Percentiles rank a stretch among this genome's conserved stretches.
These are phyloP conservation scores for Guaruba guarouba DNA, from an alignment of 2,113 vertebrate species.

Conservation along the genomic window DNA sequence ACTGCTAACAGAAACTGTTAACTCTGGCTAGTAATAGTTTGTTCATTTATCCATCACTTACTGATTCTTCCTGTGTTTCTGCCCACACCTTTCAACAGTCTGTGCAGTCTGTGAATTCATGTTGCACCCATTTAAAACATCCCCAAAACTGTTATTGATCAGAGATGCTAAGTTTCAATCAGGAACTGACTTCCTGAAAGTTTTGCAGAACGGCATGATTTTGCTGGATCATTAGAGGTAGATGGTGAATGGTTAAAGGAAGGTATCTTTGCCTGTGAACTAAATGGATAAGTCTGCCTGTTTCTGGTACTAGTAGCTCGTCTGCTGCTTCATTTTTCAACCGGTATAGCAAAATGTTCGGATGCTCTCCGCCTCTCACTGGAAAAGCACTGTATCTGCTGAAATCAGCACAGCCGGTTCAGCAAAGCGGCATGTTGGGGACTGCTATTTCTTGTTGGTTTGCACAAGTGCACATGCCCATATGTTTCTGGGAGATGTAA, in stretches of 20 bases:
- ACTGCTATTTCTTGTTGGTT: conserved; percentile 45
- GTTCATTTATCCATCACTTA: not conserved
- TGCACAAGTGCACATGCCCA: conserved; percentile 61
- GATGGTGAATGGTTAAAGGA: not conserved
- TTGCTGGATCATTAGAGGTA: not conserved
- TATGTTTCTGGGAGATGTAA: conserved; percentile 70
- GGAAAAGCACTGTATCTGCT: not conserved
- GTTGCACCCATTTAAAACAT: not conserved
- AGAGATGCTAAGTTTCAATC: not conserved
- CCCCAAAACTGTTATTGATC: not conserved
- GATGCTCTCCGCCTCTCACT: not conserved
- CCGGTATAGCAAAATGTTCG: not conserved
- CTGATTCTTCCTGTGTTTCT: not conserved
- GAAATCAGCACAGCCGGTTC: conserved; percentile 7
- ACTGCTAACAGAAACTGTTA: conserved; percentile 72
- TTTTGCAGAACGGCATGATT: not conserved
- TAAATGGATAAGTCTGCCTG: not conserved
- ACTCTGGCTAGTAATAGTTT: conserved; percentile 60
- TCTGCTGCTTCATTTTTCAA: conserved; percentile 1
- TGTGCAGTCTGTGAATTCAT: not conserved
- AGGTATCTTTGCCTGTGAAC: not conserved
- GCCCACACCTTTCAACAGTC: rapidly evolving
- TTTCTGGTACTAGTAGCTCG: not conserved
- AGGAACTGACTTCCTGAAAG: not conserved
- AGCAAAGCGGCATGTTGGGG: not conserved